Evolutionary conservation across 2,888 invertebrate genomes (phyloP).

Genomic region (Cerastoderma edule): DNA sequence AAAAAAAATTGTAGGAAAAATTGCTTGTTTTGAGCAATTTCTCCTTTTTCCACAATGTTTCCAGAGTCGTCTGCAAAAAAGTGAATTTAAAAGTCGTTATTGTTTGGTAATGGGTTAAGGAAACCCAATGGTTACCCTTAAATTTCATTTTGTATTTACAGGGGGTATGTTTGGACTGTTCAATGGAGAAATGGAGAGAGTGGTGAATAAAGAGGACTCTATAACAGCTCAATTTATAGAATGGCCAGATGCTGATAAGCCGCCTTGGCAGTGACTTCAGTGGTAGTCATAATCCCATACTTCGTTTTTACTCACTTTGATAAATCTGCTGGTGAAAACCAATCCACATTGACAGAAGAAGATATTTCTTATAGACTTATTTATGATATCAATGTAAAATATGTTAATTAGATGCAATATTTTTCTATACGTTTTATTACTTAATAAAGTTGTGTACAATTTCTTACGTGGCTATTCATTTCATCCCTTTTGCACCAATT

Average conservation of each 20-base stretch:
- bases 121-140: background rate
- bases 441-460: no score
- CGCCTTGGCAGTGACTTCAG: conserved; percentile 17
- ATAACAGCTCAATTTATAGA: conserved; percentile 42
- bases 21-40: background rate
- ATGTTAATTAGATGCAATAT: background rate
- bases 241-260: conserved; percentile 50
- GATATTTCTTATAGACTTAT: background rate
- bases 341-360: background rate
- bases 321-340: background rate
- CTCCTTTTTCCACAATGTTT: background rate
- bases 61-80: background rate
- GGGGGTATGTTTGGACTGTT: conserved; percentile 70
- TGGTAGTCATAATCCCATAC: background rate
- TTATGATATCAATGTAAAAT: background rate
- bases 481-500: no score
- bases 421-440: background rate
- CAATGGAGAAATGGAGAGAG: conserved; percentile 65
- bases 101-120: background rate
- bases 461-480: no score
- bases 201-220: conserved; percentile 39
- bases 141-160: conserved; percentile 41
- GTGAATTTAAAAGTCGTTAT: background rate
- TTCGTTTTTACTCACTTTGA: background rate
- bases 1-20: no score